Evolutionary conservation across 2,888 invertebrate genomes (phyloP).

Genomic region (Antitype chi): DNA sequence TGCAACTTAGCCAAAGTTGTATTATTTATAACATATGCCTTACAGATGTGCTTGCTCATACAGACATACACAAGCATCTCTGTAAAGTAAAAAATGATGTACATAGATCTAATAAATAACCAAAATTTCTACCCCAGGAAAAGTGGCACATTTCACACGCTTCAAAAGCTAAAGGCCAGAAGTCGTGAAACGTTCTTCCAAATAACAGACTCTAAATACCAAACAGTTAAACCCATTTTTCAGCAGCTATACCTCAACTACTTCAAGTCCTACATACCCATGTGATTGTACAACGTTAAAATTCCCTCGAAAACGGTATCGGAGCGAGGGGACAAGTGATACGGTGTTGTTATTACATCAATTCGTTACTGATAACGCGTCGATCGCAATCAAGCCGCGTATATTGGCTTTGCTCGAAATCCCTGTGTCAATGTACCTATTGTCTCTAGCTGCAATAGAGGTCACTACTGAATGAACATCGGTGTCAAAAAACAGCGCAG

Average conservation of each 20-base stretch:
- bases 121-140: neutral
- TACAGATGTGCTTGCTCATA: too few relatives aligned
- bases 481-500: conserved; percentile 47
- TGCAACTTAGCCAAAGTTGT: too few relatives aligned
- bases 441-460: conserved; percentile 57
- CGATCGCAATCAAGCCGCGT: conserved; percentile 81
- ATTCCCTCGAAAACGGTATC: conserved; percentile 71
- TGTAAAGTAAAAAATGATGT: neutral
- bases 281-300: conserved; percentile 58
- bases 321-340: conserved; percentile 77
- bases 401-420: conserved; percentile 84
- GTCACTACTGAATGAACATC: conserved; percentile 55
- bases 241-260: conserved; percentile 18
- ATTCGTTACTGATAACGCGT: conserved; percentile 85
- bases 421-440: conserved; percentile 76
- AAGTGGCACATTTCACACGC: neutral
- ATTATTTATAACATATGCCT: too few relatives aligned
- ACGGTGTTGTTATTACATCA: conserved; percentile 84
- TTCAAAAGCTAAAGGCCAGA: neutral
- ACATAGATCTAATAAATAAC: too few relatives aligned
- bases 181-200: neutral
- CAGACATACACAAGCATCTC: neutral
- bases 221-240: neutral
- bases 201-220: neutral
- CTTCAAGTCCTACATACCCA: conserved; percentile 19